Evolutionary conservation across 2,888 invertebrate genomes (phyloP), one percentile per base, ranked within the genome.

Genomic region (Aspidapion aeneum): DNA sequence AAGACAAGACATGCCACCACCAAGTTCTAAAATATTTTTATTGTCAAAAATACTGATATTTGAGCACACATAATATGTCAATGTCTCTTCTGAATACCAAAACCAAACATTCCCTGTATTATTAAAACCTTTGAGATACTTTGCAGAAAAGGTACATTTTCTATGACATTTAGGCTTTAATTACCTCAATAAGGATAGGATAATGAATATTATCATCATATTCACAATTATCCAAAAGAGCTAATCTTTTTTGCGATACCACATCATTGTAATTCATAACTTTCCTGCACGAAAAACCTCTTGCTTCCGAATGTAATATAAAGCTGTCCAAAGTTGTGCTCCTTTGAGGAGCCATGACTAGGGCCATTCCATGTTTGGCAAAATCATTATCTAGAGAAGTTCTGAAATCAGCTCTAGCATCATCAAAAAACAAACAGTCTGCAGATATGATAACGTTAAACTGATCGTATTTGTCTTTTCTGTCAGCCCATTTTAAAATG

Each of bases 1-100:
- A 22, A 93, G 80, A 70, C 91, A 91, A 18, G 92, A 91, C 90
- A 93, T 93, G 1, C 93, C 93, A 18, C 93, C 93, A 1, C 93
- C 93, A 52, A 93, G 80, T 77, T 93, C 93, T 71, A 91, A 81
- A 21, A 93, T 86, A 74, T 81, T 83, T 75, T 88, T 88, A 66
- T 84, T 83, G n/a, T 84, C 80, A 77, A 91, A 91, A 51, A 85
- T 77, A n/a, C 81, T 74, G 58, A 84, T 78, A 75, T 91, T 87
- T 69, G 86, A 84, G 61, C 91, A 81, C 55, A 86, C 80, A 73
- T 89, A 88, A 70, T 88, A 88, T 1, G 88, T 86, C 57, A 91
- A 77, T 1, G 90, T 87, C 77, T 91, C 90, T 78, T 91, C 91
- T 0, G 90, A 90, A 16, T 90, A 90, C 91, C 91, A 91, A 2